These are phyloP conservation scores for Drosophila yooni DNA, from an alignment of 2,888 invertebrate genomes.

Conservation along the genomic window DNA sequence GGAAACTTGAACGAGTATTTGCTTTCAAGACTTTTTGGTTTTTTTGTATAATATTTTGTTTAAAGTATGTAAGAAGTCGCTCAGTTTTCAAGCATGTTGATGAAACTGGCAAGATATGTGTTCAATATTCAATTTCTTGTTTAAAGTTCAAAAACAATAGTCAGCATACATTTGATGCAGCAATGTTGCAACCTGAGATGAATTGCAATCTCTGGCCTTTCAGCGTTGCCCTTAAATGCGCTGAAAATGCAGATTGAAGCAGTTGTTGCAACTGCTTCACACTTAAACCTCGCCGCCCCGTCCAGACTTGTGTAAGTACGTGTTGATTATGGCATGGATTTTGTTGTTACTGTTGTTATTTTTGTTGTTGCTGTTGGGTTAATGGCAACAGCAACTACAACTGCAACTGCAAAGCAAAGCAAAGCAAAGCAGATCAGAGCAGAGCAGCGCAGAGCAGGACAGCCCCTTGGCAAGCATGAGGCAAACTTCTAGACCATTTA, in stretches of 20 bases:
- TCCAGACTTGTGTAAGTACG: constrained; percentile 71
- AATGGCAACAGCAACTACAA: constrained; percentile 63
- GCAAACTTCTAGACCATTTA: constrained; percentile 78
- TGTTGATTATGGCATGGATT: constrained; percentile 75
- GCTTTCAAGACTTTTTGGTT: background rate
- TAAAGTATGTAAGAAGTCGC: background rate
- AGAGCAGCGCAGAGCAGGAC: constrained; percentile 4
- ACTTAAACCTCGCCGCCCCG: constrained; percentile 28
- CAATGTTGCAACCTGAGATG: constrained; percentile 15
- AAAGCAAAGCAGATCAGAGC: constrained; percentile 1
- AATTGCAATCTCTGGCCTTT: constrained; percentile 18
- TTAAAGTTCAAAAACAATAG: background rate
- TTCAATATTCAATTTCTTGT: background rate
- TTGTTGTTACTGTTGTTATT: constrained; percentile 44
- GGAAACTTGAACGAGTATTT: background rate
- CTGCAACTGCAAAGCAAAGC: constrained; percentile 12
- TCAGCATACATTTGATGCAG: background rate
- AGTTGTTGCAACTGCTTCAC: constrained; percentile 15
- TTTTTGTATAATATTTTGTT: background rate
- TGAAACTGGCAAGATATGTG: background rate
- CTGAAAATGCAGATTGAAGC: constrained; percentile 14
- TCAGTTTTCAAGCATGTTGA: background rate
- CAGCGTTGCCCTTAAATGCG: constrained; percentile 33
- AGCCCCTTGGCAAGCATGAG: constrained; percentile 28
- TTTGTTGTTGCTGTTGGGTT: constrained; percentile 54